These are phyloP conservation scores for Ericerus pela DNA, from an alignment of 1,140 invertebrate genomes.

Conservation along the genomic window DNA sequence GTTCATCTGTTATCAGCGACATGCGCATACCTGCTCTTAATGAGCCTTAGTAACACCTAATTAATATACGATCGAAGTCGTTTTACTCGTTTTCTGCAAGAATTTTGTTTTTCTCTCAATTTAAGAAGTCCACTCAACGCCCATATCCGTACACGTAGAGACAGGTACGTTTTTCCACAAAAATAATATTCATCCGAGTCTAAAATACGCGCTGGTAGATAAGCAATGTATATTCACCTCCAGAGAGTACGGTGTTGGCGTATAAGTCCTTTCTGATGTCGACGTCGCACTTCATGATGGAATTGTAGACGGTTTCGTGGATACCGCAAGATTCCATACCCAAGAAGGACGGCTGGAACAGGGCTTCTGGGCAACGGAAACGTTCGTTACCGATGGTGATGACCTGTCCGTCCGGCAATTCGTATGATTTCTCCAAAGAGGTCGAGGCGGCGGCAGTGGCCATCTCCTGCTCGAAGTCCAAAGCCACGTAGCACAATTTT, in stretches of 20 bases:
- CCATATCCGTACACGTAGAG: too few relatives aligned
- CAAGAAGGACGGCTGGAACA: slow-evolving; percentile 68
- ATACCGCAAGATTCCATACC: slow-evolving; percentile 71
- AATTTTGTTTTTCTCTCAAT: too few relatives aligned
- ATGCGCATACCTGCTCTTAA: too few relatives aligned
- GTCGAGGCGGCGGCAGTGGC: slow-evolving; percentile 62
- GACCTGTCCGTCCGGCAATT: slow-evolving; percentile 57
- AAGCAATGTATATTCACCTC: slow-evolving; percentile 28
- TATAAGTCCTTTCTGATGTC: slow-evolving; percentile 68
- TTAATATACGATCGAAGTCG: too few relatives aligned
- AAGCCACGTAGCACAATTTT: slow-evolving; percentile 71
- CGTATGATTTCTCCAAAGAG: slow-evolving; percentile 67
- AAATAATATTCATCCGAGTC: background rate
- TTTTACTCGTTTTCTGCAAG: too few relatives aligned
- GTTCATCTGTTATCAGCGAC: too few relatives aligned
- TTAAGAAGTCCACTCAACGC: too few relatives aligned
- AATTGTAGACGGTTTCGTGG: slow-evolving; percentile 74
- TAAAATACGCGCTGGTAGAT: background rate
- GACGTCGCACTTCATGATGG: slow-evolving; percentile 78
- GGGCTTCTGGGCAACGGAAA: slow-evolving; percentile 70
- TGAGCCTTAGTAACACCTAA: too few relatives aligned
- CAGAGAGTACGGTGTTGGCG: slow-evolving; percentile 53
- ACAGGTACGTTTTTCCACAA: too few relatives aligned
- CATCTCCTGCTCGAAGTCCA: slow-evolving; percentile 79
- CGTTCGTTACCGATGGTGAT: slow-evolving; percentile 81